A percentile compares a stretch with the other conserved stretches of the same genome.
phyloP scores from a whole-genome alignment of 2,888 invertebrate species.

The Hirtodrosophila histrioides region DNA sequence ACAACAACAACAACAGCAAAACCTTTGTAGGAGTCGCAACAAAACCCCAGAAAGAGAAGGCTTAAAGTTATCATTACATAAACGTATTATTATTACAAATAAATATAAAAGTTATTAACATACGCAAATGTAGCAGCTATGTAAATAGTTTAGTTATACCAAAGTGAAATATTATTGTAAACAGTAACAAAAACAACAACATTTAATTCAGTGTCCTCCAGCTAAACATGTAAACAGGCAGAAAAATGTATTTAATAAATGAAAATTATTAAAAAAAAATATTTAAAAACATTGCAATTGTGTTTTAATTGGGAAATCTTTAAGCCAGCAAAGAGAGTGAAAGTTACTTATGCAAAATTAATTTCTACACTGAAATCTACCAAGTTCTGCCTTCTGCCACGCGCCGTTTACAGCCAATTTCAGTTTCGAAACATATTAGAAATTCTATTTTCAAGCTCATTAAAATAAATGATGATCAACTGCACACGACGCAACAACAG shows the following conservation, averaged over 20 bases:
- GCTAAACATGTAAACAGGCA: constrained; percentile 70
- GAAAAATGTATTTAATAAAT: constrained; percentile 69
- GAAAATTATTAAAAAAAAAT: constrained; percentile 38
- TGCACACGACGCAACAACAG: constrained; percentile 43
- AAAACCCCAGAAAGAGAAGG: constrained; percentile 13
- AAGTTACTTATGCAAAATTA: constrained; percentile 5
- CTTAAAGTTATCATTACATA: constrained; percentile 37
- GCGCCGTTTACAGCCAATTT: constrained; percentile 8
- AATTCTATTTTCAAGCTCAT: constrained; percentile 80
- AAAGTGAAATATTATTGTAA: constrained; percentile 51
- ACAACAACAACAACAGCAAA: constrained; percentile 56
- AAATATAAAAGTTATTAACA: constrained; percentile 23
- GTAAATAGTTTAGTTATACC: constrained; percentile 63
- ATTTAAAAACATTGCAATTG: constrained; percentile 1
- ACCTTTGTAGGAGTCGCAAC: constrained; percentile 8
- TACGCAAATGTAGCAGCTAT: constrained; percentile 60
- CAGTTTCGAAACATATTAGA: constrained; percentile 51
- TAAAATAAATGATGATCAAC: constrained; percentile 82
- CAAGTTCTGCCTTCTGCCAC: too few species aligned
- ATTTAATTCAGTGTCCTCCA: constrained; percentile 79
- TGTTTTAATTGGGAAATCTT: neutral
- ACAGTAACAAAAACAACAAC: constrained; percentile 55
- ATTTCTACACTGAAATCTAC: neutral
- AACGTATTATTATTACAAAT: constrained; percentile 36
- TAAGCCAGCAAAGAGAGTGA: constrained; percentile 7